phyloP scores from a whole-genome alignment of 2,888 invertebrate genomes.

The Isoperla grammatica region DNA sequence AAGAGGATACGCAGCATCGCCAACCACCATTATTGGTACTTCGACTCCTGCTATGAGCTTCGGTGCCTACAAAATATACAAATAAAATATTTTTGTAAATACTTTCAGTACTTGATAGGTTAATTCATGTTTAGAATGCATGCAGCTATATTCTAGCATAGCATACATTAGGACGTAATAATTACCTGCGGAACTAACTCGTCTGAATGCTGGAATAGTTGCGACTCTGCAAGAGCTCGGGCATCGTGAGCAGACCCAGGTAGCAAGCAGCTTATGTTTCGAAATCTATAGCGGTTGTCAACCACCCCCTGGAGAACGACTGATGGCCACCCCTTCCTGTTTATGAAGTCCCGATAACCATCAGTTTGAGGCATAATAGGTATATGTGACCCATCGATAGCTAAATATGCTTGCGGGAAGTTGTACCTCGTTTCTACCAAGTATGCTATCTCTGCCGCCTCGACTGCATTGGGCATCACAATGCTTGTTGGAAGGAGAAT shows the following conservation, averaged over 20 bases:
- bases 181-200: neutral
- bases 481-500: too few species aligned
- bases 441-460: slow-evolving; percentile 34
- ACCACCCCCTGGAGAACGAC: slow-evolving; percentile 32
- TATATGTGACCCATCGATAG: slow-evolving; percentile 28
- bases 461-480: slow-evolving; percentile 30
- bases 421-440: too few species aligned
- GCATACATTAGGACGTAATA: neutral
- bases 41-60: slow-evolving; percentile 19
- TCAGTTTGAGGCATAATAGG: slow-evolving; percentile 29
- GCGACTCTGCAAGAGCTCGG: neutral
- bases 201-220: neutral
- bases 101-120: too few species aligned
- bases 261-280: slow-evolving; percentile 16
- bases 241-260: slow-evolving; percentile 20
- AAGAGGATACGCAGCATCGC: slow-evolving; percentile 33
- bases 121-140: too few species aligned
- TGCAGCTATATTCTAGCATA: neutral
- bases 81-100: too few species aligned
- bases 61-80: neutral
- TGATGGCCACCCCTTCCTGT: slow-evolving; percentile 29
- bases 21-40: slow-evolving; percentile 31
- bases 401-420: too few species aligned
- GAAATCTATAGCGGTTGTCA: slow-evolving; percentile 28
- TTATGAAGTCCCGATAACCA: slow-evolving; percentile 26